phyloP scores from a whole-genome alignment of 2,113 vertebrate species.

The Poeciliopsis turrubarensis region DNA sequence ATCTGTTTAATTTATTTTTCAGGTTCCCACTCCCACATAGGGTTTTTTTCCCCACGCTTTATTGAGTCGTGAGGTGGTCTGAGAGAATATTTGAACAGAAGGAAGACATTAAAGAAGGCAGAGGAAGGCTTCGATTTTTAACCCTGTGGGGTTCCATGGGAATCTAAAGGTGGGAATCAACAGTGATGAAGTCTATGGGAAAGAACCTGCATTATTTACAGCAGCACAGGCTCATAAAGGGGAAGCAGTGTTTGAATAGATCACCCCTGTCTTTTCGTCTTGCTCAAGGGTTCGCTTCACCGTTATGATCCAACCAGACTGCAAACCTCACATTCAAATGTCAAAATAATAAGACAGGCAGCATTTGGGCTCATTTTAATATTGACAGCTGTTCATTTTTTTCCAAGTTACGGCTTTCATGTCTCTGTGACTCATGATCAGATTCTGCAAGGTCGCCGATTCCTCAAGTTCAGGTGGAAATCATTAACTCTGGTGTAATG shows the following conservation, averaged over 20 bases:
- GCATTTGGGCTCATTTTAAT: slow-evolving; percentile 30
- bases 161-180: slow-evolving; percentile 60
- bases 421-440: slow-evolving; percentile 1
- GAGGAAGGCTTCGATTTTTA: slow-evolving; percentile 47
- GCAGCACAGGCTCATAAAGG: slow-evolving; percentile 17
- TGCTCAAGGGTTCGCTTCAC: slow-evolving; percentile 30
- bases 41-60: slow-evolving; percentile 1
- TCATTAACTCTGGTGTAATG: slow-evolving; percentile 24
- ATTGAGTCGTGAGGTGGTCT: slow-evolving; percentile 40
- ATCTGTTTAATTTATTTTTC: slow-evolving; percentile 68
- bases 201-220: slow-evolving; percentile 65
- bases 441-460: slow-evolving; percentile 48
- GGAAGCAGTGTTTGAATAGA: slow-evolving; percentile 42
- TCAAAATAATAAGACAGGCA: slow-evolving; percentile 39
- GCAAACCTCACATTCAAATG: slow-evolving; percentile 52
- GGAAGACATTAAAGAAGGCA: slow-evolving; percentile 37
- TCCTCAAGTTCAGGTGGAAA: slow-evolving; percentile 35
- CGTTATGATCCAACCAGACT: slow-evolving; percentile 2
- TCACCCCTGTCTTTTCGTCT: slow-evolving; percentile 25
- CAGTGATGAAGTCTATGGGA: slow-evolving; percentile 35
- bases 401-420: slow-evolving; percentile 21
- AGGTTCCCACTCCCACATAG: slow-evolving; percentile 56
- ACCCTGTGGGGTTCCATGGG: slow-evolving; percentile 48
- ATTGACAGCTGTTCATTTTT: slow-evolving; percentile 27
- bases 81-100: slow-evolving; percentile 59